Base-by-base conservation (phyloP, 2,888 invertebrate genomes). In the Leptinotarsa rubiginosa region DNA sequence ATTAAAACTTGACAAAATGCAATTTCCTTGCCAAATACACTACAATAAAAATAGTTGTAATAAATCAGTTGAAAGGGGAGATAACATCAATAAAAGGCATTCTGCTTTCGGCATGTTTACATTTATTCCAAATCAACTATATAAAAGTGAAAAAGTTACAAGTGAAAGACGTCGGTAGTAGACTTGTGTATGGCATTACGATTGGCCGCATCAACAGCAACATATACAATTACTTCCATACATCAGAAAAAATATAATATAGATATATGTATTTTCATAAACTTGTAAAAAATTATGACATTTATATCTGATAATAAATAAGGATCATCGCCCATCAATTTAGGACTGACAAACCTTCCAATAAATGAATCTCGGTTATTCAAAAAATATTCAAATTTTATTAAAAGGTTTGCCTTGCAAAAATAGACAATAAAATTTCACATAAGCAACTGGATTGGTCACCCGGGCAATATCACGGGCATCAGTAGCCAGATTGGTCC, bases 131-230 rank as follows among this genome's bases (percentile, higher is more conserved):
- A 86, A 84, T 86, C 85, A 86, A 86, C 85, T 87, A 86, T 87
- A 87, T 87, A 87, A 88, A 87, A 87, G 87, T 88, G 87, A 86
- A 87, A 87, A 88, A 87, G 87, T 87, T 87, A 85, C 86, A 85
- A 78, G 82, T 87, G 87, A 87, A 87, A 87, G 87, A 87, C 87
- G 82, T 86, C 80, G 87, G 87, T 87, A 87, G 88, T 84, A 86
- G 84, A 86, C 79, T 86, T 84, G 86, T 84, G 86, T 86, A 86
- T 85, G 87, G 86, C 83, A 81, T 73, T 77, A 77, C 66, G 75
- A 74, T 71, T 73, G 70, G 71, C 76, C 69, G 76, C 74, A 73
- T 72, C 59, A 71, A 74, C 71, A 75, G 75, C 74, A 72, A 79
- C 75, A 78, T 78, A 75, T 78, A 81, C 78, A 80, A 79, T 78